Evolutionary conservation across 2,888 invertebrate species (phyloP).

Genomic region (Campoplex capitator): DNA sequence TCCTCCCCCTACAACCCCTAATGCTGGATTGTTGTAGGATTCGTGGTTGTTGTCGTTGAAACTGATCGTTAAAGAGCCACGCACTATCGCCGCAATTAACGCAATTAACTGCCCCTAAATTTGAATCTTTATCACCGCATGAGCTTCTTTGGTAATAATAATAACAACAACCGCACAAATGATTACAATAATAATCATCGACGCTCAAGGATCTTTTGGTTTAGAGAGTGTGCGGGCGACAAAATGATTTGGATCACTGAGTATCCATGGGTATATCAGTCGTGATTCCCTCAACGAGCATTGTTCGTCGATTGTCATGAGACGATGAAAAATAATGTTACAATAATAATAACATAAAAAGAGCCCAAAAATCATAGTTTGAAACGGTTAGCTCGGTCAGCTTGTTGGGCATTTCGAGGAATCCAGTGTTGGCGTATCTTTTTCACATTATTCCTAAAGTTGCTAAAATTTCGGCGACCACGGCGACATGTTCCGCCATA

Average conservation of each 20-base stretch:
- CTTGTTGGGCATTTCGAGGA: not conserved
- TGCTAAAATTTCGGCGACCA: slow-evolving; percentile 13
- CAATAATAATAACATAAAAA: not conserved
- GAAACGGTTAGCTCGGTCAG: not conserved
- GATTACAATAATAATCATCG: not conserved
- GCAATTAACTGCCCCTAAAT: slow-evolving; percentile 37
- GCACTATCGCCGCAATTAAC: slow-evolving; percentile 20
- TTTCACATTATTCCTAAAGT: not conserved
- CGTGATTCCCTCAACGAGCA: not conserved
- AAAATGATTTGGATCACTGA: not conserved
- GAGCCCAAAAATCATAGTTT: not conserved
- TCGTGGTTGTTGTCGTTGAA: slow-evolving; percentile 63
- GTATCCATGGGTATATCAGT: not conserved
- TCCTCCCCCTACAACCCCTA: slow-evolving; percentile 57
- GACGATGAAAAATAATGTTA: not conserved
- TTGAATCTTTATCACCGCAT: not conserved
- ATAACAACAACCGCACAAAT: not conserved
- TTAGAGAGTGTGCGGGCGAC: not conserved
- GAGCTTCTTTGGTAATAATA: not conserved
- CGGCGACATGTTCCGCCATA: slow-evolving; percentile 59
- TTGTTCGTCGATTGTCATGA: not conserved
- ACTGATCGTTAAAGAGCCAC: slow-evolving; percentile 73
- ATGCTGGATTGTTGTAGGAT: slow-evolving; percentile 56
- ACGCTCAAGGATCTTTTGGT: not conserved
- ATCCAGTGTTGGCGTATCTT: not conserved